Conservation (phyloP, 2,113 vertebrate genomes). For the Turdus rufiventris region DNA sequence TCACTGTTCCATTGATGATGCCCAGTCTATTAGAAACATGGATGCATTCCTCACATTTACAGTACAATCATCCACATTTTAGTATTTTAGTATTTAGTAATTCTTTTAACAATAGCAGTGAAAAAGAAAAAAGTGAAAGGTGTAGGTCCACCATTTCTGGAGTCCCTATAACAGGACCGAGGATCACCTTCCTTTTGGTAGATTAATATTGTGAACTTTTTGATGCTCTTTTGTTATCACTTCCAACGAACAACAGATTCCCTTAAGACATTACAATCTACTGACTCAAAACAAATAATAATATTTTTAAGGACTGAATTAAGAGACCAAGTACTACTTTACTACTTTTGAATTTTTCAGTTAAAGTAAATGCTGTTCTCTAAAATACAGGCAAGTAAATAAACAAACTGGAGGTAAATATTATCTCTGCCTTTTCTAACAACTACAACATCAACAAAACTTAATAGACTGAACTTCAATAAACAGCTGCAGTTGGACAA, state of each 20-base stretch:
- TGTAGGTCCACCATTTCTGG: background rate
- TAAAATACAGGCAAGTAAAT: background rate
- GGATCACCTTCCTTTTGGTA: background rate
- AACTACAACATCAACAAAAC: background rate
- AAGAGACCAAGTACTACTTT: background rate
- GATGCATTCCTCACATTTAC: background rate
- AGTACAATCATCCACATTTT: background rate
- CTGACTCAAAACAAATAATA: background rate
- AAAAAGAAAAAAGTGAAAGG: background rate
- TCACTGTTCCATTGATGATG: background rate
- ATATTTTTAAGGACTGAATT: background rate
- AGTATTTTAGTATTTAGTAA: background rate
- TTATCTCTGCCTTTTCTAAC: background rate
- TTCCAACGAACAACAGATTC: background rate
- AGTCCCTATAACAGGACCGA: background rate
- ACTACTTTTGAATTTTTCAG: background rate
- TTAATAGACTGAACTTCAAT: background rate
- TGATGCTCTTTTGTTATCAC: background rate
- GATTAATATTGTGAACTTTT: background rate
- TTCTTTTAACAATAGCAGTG: background rate
- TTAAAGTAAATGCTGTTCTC: background rate
- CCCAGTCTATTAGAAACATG: fast-evolving
- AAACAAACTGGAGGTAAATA: background rate
- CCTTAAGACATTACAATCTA: background rate
- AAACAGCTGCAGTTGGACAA: background rate